A percentile compares a stretch with the other conserved stretches of the same genome.
Evolutionary conservation across 2,113 vertebrate species (phyloP).

Genomic region (Callipepla squamata): DNA sequence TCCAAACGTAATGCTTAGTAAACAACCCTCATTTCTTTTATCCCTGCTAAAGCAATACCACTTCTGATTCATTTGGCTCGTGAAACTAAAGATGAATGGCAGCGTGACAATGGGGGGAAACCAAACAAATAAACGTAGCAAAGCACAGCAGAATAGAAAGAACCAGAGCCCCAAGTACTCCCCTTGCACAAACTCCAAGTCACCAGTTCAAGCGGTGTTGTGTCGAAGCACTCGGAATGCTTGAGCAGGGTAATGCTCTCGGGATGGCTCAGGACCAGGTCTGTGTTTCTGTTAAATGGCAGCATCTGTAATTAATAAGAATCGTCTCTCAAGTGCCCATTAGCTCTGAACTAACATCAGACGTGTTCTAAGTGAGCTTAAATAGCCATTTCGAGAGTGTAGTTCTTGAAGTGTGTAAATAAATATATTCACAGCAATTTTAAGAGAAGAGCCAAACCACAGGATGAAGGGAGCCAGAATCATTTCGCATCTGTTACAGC

Average conservation of each 20-base stretch:
- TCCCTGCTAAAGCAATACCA: background rate
- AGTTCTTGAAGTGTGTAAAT: constrained; percentile 67
- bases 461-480: constrained; percentile 42
- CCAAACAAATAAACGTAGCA: background rate
- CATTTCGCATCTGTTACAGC: constrained; percentile 45
- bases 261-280: constrained; percentile 44
- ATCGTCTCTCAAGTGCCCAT: constrained; percentile 18
- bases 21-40: background rate
- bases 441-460: constrained; percentile 30
- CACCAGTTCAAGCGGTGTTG: background rate
- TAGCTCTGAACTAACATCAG: background rate
- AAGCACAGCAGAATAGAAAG: background rate
- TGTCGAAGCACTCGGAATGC: background rate
- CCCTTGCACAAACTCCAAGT: background rate
- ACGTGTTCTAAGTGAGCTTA: background rate
- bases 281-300: constrained; percentile 60
- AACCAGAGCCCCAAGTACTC: background rate
- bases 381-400: constrained; percentile 6
- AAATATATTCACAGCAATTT: constrained; percentile 60
- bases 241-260: background rate
- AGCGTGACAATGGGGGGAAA: background rate
- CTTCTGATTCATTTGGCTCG: background rate
- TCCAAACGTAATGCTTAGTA: background rate
- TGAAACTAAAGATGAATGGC: background rate
- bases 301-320: constrained; percentile 47